Base-by-base conservation (phyloP, 2,797 vertebrate species). In the Muscicapa striata region DNA sequence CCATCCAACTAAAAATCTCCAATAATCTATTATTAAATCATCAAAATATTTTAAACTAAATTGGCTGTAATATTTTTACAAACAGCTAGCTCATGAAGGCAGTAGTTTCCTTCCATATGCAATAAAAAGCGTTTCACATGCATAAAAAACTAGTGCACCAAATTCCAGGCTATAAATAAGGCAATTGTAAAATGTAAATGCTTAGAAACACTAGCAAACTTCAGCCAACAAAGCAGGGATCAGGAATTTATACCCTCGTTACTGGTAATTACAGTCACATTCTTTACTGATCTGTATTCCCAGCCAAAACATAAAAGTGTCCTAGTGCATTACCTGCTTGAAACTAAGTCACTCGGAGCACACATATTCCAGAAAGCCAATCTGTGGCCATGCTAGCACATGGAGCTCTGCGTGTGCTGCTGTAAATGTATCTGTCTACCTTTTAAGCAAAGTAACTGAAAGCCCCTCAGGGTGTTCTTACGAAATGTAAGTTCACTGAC, bases 401-500 rank as follows among this genome's bases (percentile, higher is more conserved):
- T 46, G 77, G 89, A 87, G 91, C 81, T 89, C 84, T 89, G 81
- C 8, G 10, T 91, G 55, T 36, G n/a, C 59, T 63, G 84, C 93
- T 96, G 93, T 86, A 96, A 95, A 90, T 89, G 95, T 93, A 89
- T 89, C 91, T 90, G 78, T 83, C 94, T 97, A 96, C 91, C 95
- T 97, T 97, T 97, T 94, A 97, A 96, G 88, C 75, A 77, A 97
- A 95, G 90, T 95, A 96, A 89, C 91, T 93, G 89, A 96, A 97
- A 97, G 79, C 84, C 87, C 96, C 93, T 96, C 49, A 75, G 96
- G 95, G 86, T 94, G 63, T 97, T 97, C 95, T 96, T 96, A 94
- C 55, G 45, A 97, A 97, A 96, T 97, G 95, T 96, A 97, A 97
- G 97, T 97, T 97, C 85, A 82, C 92, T 91, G 95, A 96, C 89